phyloP scores from a whole-genome alignment of 2,888 invertebrate genomes.

The Lycia hirtaria region DNA sequence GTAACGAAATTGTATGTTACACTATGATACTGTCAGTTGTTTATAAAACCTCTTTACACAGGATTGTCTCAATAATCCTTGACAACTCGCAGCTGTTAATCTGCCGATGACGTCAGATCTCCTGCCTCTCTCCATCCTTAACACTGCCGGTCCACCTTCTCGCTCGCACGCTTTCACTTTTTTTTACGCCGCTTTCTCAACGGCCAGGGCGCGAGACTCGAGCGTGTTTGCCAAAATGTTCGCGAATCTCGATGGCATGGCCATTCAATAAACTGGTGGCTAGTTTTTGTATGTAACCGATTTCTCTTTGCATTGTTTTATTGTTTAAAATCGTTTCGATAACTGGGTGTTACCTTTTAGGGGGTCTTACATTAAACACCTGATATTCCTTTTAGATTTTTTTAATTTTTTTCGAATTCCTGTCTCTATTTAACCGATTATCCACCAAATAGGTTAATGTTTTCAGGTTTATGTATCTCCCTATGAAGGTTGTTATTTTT shows the following conservation, averaged over 20 bases:
- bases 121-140: constrained; percentile 53
- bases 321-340: constrained; percentile 21
- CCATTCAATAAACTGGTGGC: constrained; percentile 30
- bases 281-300: constrained; percentile 36
- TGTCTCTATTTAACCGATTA: no score
- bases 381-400: no score
- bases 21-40: no score
- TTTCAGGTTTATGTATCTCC: no score
- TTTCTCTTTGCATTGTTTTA: constrained; percentile 54
- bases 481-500: no score
- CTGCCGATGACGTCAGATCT: constrained; percentile 51
- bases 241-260: constrained; percentile 30
- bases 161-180: constrained; percentile 77
- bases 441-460: no score
- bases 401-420: no score
- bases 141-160: constrained; percentile 46
- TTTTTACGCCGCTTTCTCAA: constrained; percentile 79
- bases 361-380: neutral
- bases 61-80: constrained; percentile 2
- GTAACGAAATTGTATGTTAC: no score
- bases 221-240: constrained; percentile 74
- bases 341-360: neutral
- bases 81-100: constrained; percentile 34
- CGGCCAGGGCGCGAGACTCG: constrained; percentile 70
- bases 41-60: neutral